Evolutionary conservation across 2,113 vertebrate species (phyloP).

Genomic region (Stegostoma tigrinum): DNA sequence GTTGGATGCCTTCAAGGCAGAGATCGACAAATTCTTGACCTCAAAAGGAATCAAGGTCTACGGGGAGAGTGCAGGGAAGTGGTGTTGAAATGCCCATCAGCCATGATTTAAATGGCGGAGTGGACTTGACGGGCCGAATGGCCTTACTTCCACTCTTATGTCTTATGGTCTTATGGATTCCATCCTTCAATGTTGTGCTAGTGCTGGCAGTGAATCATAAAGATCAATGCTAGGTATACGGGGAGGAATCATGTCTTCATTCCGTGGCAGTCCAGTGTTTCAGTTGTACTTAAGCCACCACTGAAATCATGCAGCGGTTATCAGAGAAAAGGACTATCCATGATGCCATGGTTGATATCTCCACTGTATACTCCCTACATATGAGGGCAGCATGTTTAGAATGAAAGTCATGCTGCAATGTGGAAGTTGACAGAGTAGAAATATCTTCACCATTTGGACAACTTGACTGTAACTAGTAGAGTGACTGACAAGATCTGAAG

Average conservation of each 20-base stretch:
- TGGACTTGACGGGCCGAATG: too few relatives aligned
- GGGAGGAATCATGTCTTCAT: neutral
- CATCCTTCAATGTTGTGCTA: neutral
- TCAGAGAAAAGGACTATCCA: too few relatives aligned
- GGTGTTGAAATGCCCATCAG: too few relatives aligned
- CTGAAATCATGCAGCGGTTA: neutral
- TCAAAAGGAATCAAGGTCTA: too few relatives aligned
- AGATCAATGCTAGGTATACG: neutral
- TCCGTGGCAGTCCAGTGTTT: neutral
- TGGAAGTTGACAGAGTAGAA: too few relatives aligned
- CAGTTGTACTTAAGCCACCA: neutral
- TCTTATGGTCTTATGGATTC: too few relatives aligned
- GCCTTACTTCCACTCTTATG: too few relatives aligned
- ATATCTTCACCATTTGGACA: too few relatives aligned
- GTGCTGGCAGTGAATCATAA: neutral
- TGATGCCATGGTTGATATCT: neutral
- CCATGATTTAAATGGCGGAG: too few relatives aligned
- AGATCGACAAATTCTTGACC: too few relatives aligned
- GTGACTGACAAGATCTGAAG: neutral
- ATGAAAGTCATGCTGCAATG: neutral
- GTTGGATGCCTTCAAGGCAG: too few relatives aligned
- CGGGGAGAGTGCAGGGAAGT: too few relatives aligned
- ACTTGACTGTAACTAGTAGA: neutral
- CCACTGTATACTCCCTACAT: neutral
- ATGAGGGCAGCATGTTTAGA: neutral